These are phyloP conservation scores for Brachypodius melanocephalos DNA, from an alignment of 2,113 vertebrate species.

Conservation along the genomic window DNA sequence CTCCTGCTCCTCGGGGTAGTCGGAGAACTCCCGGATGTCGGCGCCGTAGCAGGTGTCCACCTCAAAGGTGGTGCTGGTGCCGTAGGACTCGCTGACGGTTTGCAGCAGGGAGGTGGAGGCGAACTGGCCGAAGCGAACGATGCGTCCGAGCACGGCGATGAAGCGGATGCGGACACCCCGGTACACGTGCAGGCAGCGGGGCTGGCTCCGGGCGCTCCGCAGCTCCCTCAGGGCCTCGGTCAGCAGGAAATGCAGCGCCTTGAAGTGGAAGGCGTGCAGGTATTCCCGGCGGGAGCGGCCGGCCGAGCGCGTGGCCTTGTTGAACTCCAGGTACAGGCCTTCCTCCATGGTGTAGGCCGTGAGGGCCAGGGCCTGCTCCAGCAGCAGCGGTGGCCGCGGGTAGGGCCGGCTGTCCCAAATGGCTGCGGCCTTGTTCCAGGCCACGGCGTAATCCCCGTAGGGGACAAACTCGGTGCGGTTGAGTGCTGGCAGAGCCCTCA, in stretches of 20 bases:
- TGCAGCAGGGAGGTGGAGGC: background rate
- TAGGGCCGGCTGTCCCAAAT: background rate
- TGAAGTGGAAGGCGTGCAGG: background rate
- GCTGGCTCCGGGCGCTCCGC: rapidly evolving
- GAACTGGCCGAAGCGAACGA: background rate
- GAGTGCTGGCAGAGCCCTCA: background rate
- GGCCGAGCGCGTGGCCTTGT: background rate
- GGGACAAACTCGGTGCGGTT: background rate
- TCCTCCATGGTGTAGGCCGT: background rate
- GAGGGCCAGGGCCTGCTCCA: background rate
- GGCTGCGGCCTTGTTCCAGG: background rate
- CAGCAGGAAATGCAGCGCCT: background rate
- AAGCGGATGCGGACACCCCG: rapidly evolving
- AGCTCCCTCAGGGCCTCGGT: background rate
- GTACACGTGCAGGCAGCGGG: background rate
- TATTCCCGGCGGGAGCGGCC: rapidly evolving
- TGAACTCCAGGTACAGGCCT: background rate
- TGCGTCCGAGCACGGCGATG: rapidly evolving
- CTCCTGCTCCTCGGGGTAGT: background rate
- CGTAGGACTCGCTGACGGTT: background rate
- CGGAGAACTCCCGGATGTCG: background rate
- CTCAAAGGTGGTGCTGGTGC: background rate
- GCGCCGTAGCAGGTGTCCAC: background rate
- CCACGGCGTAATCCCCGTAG: rapidly evolving
- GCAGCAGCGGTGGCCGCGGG: rapidly evolving